Base-by-base conservation (phyloP, 2,113 vertebrate species). In the Hucho hucho region DNA sequence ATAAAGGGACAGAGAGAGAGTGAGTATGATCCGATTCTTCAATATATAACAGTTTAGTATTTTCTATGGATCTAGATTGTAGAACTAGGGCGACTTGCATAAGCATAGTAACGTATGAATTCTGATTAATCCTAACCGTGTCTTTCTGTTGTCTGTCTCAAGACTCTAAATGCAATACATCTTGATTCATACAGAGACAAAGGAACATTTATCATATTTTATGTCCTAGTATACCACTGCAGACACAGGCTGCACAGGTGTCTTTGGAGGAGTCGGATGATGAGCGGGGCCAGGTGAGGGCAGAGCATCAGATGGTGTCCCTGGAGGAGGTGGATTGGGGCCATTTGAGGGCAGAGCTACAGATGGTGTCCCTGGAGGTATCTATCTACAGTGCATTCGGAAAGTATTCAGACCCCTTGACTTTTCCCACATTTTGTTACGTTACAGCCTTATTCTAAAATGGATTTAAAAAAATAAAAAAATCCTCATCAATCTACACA, bases 1-100 rank as follows among this genome's bases (percentile, higher is more conserved):
- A 87, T 22, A 83, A 64, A 75, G 79, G 75, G 43, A 87, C 71
- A 14, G 47, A 49, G 66, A 88, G 86, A 59, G 64, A 86, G 90
- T 91, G 81, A 87, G 88, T 78, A 28, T 18, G n/a, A n/a, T 1
- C 32, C 49, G 28, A 64, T 72, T 4, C 3, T 49, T 49, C 3
- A 32, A 32, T 32, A 32, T 32, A 32, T 32, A 32, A 32, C 32
- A 32, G 70, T 72, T 43, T 64, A n/a, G 20, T 67, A 73, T 79
- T 73, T 70, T 24, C n/a, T 53, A 53, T 53, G 49, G 49, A 3
- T 32, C 32, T 32, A 0, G 32, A 32, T 32, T 53, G 1, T 32
- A 32, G 32, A 32, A 32, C 32, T 18, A 18, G 12, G 49, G 14
- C 49, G 11, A 18, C 4, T 18, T 53, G 49, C 49, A 18, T 53